Evolutionary conservation across 2,113 vertebrate species (phyloP).

Genomic region (Gavialis gangeticus): DNA sequence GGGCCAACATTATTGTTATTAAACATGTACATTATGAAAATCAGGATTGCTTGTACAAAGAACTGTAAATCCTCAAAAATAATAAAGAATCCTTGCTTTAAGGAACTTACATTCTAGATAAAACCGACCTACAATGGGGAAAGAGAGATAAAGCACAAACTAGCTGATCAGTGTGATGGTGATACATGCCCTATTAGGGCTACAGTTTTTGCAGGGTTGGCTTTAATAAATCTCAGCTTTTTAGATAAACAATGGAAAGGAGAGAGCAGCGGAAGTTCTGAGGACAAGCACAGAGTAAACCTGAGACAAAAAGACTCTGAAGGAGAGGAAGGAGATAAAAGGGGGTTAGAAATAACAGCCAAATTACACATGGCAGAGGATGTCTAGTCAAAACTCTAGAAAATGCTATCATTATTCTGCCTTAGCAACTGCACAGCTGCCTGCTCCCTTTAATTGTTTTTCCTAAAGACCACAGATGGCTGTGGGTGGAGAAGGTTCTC

Average conservation of each 20-base stretch:
- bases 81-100: not conserved
- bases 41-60: not conserved
- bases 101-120: not conserved
- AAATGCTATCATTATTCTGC: not conserved
- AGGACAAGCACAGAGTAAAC: fast-evolving
- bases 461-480: not conserved
- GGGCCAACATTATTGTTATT: not conserved
- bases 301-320: not conserved
- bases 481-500: not conserved
- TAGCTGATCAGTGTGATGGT: not conserved
- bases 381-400: not conserved
- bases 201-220: not conserved
- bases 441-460: not conserved
- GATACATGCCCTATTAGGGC: not conserved
- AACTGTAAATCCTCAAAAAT: not conserved
- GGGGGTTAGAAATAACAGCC: not conserved
- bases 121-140: not conserved
- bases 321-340: not conserved
- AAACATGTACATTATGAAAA: not conserved
- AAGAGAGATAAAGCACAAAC: no score
- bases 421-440: not conserved
- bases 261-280: no score
- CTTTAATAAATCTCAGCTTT: not conserved
- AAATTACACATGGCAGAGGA: not conserved
- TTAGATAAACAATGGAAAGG: no score